Conservation (phyloP, 2,888 invertebrate genomes). For the Yponomeuta evonymella region DNA sequence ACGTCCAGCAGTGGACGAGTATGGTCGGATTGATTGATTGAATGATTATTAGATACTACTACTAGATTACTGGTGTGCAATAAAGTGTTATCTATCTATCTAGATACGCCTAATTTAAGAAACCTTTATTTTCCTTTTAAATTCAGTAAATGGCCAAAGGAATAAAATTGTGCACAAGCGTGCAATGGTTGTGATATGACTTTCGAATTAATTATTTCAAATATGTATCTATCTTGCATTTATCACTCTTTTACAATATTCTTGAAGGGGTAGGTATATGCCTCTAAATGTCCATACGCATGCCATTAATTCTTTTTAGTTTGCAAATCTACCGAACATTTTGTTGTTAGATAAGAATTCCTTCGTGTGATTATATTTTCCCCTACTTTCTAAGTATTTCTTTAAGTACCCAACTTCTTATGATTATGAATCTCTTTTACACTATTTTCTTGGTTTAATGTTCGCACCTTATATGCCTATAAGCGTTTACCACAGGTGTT, state of each 20-base stretch:
- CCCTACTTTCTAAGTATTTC: neutral
- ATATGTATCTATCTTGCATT: neutral
- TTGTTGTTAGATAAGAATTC: neutral
- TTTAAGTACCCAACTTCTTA: neutral
- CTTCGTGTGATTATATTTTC: neutral
- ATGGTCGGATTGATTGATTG: neutral
- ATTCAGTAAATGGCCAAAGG: slow-evolving; percentile 41
- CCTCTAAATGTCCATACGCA: neutral
- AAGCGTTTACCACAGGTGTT: neutral
- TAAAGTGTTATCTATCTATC: too few relatives aligned
- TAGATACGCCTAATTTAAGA: slow-evolving; percentile 2
- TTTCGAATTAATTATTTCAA: slow-evolving; percentile 8
- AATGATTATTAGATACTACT: neutral
- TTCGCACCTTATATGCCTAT: neutral
- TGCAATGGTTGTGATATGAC: slow-evolving; percentile 51
- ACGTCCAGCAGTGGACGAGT: too few relatives aligned
- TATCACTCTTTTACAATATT: neutral
- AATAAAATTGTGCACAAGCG: slow-evolving; percentile 47
- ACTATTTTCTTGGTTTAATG: neutral
- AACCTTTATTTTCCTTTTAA: slow-evolving; percentile 4
- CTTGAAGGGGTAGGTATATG: neutral
- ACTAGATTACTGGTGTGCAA: too few relatives aligned
- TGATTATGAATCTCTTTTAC: neutral
- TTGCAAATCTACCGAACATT: neutral
- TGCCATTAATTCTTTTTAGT: neutral